Conservation (phyloP, 1,140 invertebrate genomes). For the Drosophila orosa region DNA sequence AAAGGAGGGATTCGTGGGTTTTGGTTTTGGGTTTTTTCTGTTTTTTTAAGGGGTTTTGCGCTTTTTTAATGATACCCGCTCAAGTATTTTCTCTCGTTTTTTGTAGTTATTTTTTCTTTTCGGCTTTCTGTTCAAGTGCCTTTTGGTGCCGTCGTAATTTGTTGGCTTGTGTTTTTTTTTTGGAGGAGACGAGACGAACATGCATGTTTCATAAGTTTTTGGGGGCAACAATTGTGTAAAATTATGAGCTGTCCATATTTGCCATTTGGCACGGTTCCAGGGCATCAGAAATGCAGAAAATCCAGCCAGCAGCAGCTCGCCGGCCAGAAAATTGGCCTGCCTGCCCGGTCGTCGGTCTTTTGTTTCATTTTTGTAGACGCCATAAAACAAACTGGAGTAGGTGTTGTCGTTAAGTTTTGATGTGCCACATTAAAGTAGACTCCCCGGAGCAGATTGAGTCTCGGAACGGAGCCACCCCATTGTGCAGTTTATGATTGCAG, state of each 20-base stretch:
- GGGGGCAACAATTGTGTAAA: slow-evolving; percentile 67
- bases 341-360: slow-evolving; percentile 22
- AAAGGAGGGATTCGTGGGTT: slow-evolving; percentile 43
- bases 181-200: slow-evolving; percentile 35
- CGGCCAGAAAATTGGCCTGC: slow-evolving; percentile 13
- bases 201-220: slow-evolving; percentile 67
- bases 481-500: slow-evolving; percentile 64
- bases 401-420: slow-evolving; percentile 80
- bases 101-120: slow-evolving; percentile 6
- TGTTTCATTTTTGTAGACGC: slow-evolving; percentile 39
- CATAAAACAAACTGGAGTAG: slow-evolving; percentile 76
- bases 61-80: slow-evolving; percentile 70
- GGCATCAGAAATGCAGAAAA: slow-evolving; percentile 20
- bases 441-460: slow-evolving; percentile 20
- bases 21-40: slow-evolving; percentile 46
- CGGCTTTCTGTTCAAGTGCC: slow-evolving; percentile 22
- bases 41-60: slow-evolving; percentile 47
- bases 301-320: neutral
- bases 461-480: slow-evolving; percentile 46
- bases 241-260: slow-evolving; percentile 75
- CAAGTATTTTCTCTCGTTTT: slow-evolving; percentile 27
- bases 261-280: slow-evolving; percentile 73
- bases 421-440: slow-evolving; percentile 75
- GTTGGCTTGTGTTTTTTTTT: slow-evolving; percentile 25
- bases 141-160: slow-evolving; percentile 68